phyloP scores from a whole-genome alignment of 2,888 invertebrate genomes.

The Acanthococcus lagerstroemiae region DNA sequence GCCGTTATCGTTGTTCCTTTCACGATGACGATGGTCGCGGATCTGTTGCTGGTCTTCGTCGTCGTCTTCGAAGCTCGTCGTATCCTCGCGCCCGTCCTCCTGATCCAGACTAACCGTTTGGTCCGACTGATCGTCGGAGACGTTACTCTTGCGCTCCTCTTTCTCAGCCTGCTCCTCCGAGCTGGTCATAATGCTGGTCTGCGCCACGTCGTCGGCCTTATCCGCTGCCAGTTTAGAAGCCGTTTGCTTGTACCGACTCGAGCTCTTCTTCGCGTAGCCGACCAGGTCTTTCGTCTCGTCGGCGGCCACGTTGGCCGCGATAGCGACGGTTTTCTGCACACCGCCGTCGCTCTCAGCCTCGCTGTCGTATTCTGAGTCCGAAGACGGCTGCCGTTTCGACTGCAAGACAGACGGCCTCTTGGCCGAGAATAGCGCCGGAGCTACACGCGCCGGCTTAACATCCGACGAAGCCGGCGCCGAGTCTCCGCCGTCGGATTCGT shows the following conservation, averaged over 20 bases:
- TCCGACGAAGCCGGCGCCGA: constrained; percentile 31
- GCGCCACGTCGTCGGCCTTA: constrained; percentile 15
- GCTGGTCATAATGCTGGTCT: constrained; percentile 20
- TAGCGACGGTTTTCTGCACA: constrained; percentile 21
- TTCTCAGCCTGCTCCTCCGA: constrained; percentile 16
- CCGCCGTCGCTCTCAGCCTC: constrained; percentile 27
- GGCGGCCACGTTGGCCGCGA: constrained; percentile 20
- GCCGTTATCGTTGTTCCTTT: too few species aligned
- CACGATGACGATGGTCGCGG: too few species aligned
- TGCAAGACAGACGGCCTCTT: constrained; percentile 35
- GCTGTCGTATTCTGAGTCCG: constrained; percentile 30
- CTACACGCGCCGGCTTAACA: constrained; percentile 35
- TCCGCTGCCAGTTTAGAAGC: constrained; percentile 11
- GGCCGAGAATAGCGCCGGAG: constrained; percentile 38
- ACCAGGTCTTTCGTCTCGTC: neutral
- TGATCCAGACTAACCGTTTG: neutral
- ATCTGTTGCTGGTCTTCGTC: too few species aligned
- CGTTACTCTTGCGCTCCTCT: neutral
- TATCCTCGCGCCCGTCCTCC: constrained; percentile 4
- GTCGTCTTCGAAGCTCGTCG: too few species aligned
- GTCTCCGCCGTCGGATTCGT: constrained; percentile 32
- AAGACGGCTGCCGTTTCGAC: constrained; percentile 32
- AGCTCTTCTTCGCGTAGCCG: constrained; percentile 40
- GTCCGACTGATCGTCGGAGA: neutral
- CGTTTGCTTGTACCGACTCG: neutral